These are phyloP conservation scores for Acleris sparsana DNA, from an alignment of 2,888 invertebrate species.

Conservation along the genomic window DNA sequence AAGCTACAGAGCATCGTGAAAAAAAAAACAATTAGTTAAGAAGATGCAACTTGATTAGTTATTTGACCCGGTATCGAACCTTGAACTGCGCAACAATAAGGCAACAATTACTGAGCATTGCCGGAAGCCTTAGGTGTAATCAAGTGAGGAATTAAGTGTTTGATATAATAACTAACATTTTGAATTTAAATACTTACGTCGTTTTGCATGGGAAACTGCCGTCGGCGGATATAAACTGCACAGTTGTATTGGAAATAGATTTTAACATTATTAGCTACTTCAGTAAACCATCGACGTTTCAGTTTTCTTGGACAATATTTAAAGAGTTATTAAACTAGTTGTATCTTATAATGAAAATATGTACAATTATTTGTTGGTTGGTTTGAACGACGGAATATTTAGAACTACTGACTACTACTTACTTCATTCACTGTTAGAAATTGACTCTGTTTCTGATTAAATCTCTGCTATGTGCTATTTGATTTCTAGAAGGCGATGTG, in stretches of 20 bases:
- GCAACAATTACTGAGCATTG: constrained; percentile 8
- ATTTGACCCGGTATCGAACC: constrained; percentile 21
- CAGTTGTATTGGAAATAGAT: neutral
- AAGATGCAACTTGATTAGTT: constrained; percentile 32
- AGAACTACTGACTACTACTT: too few relatives aligned
- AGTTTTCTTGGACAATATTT: too few relatives aligned
- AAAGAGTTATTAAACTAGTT: too few relatives aligned
- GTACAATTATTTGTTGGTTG: too few relatives aligned
- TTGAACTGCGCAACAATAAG: constrained; percentile 17
- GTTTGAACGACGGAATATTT: too few relatives aligned
- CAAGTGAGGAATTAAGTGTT: constrained; percentile 13
- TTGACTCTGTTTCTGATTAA: too few relatives aligned
- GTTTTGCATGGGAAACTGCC: constrained; percentile 19
- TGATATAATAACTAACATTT: constrained; percentile 7
- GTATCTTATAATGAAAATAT: too few relatives aligned
- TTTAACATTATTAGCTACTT: neutral
- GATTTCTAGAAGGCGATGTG: too few relatives aligned
- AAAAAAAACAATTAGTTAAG: constrained; percentile 26
- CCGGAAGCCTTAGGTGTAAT: constrained; percentile 21
- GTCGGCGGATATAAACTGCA: neutral
- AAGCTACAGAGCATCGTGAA: constrained; percentile 29
- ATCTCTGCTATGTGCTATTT: too few relatives aligned
- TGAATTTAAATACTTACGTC: constrained; percentile 9
- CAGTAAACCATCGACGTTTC: too few relatives aligned
- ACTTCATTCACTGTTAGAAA: too few relatives aligned